Conservation (phyloP, 2,888 invertebrate genomes). For the Drosophila mayaguana region DNA sequence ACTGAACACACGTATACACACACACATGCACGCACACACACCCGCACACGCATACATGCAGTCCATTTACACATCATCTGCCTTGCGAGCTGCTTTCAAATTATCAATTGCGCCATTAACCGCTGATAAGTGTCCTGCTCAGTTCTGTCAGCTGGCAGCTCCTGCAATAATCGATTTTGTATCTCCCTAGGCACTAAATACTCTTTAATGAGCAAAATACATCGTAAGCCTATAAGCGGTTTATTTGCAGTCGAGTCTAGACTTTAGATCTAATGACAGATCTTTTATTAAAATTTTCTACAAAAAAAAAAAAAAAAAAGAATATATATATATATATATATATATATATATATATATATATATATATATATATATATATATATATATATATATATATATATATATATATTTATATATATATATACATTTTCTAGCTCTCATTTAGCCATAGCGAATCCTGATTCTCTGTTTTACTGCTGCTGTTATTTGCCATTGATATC, state of each 20-base stretch:
- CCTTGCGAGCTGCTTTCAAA: conserved; percentile 56
- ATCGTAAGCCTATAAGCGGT: background rate
- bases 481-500: background rate
- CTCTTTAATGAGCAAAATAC: conserved; percentile 14
- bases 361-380: too few relatives aligned
- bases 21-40: conserved; percentile 13
- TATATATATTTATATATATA: too few relatives aligned
- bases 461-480: background rate
- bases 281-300: conserved; percentile 28
- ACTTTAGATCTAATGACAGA: background rate
- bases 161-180: conserved; percentile 30
- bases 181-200: conserved; percentile 1
- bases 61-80: conserved; percentile 70
- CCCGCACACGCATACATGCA: conserved; percentile 9
- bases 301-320: too few relatives aligned
- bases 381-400: too few relatives aligned
- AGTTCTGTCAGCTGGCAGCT: conserved; percentile 7
- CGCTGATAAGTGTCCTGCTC: conserved; percentile 56
- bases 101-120: conserved; percentile 71
- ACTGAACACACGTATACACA: conserved; percentile 23
- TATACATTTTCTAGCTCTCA: too few relatives aligned
- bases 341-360: too few relatives aligned
- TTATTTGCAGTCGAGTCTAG: conserved; percentile 18
- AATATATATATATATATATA: too few relatives aligned
- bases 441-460: too few relatives aligned